Evolutionary conservation across 1,140 invertebrate genomes (phyloP), one percentile per base, ranked within the genome.

Genomic region (Plectrocnemia conspersa): DNA sequence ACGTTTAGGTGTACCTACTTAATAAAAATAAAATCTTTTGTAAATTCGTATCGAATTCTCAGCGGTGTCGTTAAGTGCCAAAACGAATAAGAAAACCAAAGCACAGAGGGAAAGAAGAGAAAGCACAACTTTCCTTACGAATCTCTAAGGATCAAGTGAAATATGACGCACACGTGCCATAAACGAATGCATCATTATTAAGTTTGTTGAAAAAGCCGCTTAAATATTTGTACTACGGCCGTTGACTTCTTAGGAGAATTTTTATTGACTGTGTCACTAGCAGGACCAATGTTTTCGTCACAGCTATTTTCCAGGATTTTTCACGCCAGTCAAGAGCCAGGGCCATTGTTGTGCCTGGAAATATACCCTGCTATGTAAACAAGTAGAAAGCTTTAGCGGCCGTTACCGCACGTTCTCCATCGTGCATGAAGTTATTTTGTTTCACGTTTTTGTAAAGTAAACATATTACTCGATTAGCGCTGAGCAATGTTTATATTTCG

Each of bases 41-140:
- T 16, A n/a, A 29, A 29, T 46, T 46, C 13, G 10, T 32, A 4
- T 46, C 10, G 18, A 10, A 33, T 10, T 47, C 45, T 47, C 45
- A 15, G 11, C 32, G 45, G 45, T 47, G 45, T 47, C 45, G 45
- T 47, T 47, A 47, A 47, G 13, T 9, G 5, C 41, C 2, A n/a
- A 44, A 44, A 33, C 35, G 45, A 47, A 47, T 29, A 18, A 47
- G 25, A 32, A 11, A 18, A 10, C 15, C 5, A 5, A 16, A 24
- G 2, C 5, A 15, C 2, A 18, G 11, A 41, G 13, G 25, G 27
- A 33, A 21, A 48, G 23, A 32, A 27, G 16, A 13, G 18, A 32
- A 56, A 41, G 52, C 11, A 27, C 29, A 56, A 56, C 54, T 56
- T 56, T 49, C 36, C 35, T 3, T 10, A 35, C 3, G 24, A 56